Conservation (phyloP, 1,140 invertebrate genomes). For the Calosoma granatense region DNA sequence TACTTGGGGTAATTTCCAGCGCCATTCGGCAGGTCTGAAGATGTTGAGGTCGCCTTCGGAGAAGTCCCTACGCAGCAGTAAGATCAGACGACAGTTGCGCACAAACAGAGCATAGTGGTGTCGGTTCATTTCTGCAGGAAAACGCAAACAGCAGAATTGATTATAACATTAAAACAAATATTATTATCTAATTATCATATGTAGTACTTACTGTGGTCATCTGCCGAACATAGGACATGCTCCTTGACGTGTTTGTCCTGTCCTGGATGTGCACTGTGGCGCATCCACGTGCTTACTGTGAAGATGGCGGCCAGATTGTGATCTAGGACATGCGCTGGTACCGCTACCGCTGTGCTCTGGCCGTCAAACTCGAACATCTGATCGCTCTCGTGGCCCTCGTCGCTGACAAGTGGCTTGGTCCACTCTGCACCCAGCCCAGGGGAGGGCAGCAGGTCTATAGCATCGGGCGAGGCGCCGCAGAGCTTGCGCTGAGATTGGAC, state of each 20-base stretch:
- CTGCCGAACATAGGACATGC: constrained; percentile 89
- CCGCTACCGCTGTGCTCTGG: constrained; percentile 70
- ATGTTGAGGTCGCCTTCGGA: constrained; percentile 87
- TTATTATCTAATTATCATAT: too few relatives aligned
- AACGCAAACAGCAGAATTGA: too few relatives aligned
- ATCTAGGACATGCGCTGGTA: constrained; percentile 62
- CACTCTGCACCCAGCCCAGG: constrained; percentile 70
- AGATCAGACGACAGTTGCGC: constrained; percentile 89
- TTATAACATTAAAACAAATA: too few relatives aligned
- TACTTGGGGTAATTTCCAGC: constrained; percentile 81
- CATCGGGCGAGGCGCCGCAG: constrained; percentile 57
- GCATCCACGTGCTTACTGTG: constrained; percentile 87
- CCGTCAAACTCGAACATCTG: constrained; percentile 94
- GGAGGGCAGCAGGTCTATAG: constrained; percentile 77
- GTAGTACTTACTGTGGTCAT: constrained; percentile 82
- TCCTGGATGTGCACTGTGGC: constrained; percentile 57
- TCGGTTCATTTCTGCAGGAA: constrained; percentile 89
- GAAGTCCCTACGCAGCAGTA: constrained; percentile 86
- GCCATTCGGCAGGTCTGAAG: constrained; percentile 95
- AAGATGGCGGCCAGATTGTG: constrained; percentile 71
- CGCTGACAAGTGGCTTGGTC: constrained; percentile 77
- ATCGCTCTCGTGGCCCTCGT: constrained; percentile 82
- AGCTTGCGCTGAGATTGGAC: constrained; percentile 81
- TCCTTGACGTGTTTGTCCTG: constrained; percentile 87
- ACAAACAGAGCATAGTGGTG: constrained; percentile 97